Evolutionary conservation across 2,888 invertebrate species (phyloP).

Genomic region (Nemotelus nigrinus): DNA sequence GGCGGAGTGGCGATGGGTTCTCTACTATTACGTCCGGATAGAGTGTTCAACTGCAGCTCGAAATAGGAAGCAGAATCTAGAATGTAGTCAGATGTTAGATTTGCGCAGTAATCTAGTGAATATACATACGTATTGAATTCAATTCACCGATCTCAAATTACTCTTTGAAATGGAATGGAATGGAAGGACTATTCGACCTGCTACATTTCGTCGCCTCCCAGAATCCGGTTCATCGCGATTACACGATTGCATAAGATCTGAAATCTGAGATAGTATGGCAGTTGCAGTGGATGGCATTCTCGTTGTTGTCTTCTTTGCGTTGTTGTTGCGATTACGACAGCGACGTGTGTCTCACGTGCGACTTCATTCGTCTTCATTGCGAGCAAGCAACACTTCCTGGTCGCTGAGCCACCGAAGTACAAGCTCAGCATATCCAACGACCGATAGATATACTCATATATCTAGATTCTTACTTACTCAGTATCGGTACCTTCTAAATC

Average conservation of each 20-base stretch:
- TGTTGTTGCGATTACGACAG: background rate
- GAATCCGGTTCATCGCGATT: constrained; percentile 41
- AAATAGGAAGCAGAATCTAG: no score
- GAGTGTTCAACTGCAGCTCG: no score
- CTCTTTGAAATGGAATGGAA: no score
- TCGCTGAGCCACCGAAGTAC: constrained; percentile 13
- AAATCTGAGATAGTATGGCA: constrained; percentile 20
- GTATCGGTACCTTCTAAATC: background rate
- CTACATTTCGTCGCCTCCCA: background rate
- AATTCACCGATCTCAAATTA: no score
- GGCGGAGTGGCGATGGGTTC: no score
- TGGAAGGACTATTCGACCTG: no score
- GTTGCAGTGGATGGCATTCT: background rate
- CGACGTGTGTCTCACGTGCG: constrained; percentile 41
- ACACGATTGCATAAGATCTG: constrained; percentile 38
- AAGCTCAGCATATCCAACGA: background rate
- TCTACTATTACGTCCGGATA: no score
- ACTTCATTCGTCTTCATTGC: constrained; percentile 42
- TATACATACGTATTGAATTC: no score
- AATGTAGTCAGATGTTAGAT: no score
- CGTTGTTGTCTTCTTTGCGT: constrained; percentile 12
- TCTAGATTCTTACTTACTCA: background rate
- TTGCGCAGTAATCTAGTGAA: no score
- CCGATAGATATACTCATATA: background rate
- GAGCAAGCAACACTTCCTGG: constrained; percentile 37